Evolutionary conservation across 2,113 vertebrate genomes (phyloP), one percentile per base, ranked within the genome.

Genomic region (Conger conger): DNA sequence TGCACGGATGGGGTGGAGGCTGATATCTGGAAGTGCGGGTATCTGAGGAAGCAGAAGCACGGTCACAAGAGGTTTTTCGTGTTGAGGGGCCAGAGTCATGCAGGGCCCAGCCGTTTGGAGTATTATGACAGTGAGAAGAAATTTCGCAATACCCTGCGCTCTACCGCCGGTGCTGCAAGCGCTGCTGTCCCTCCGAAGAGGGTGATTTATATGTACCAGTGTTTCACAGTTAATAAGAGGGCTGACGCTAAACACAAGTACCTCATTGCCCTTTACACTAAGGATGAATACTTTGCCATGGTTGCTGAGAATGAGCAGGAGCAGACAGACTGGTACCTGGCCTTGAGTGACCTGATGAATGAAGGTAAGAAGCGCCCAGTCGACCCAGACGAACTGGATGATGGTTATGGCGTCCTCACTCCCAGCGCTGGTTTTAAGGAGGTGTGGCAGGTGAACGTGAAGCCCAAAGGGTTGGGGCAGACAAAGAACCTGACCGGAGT

Each of bases 61-160:
- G 95, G 96, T 23, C 95, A 96, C 91, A 92, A 95, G 86, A 94
- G 96, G 4, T 96, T 96, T 92, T 96, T 96, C 86, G 96, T 96
- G 18, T 92, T 96, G 86, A 93, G 94, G 85, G 91, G 93, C 1
- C 93, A 94, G 86, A 96, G 95, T 82, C 94, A 91, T 80, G 92
- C 94, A 87, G 95, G 92, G 76, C 95, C 95, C 0, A 95, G 95
- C 81, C 91, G 95, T 27, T 91, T 96, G 81, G 96, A 96, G 90
- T 96, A 96, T 91, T 96, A 96, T 76, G 95, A 96, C 90, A 96
- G 95, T 80, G 96, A 96, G 92, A 96, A 96, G 93, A 96, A 96
- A 93, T 96, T 95, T 93, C 94, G 95, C 79, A 94, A 93, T 90
- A 94, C 94, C 82, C 89, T 54, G 5, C 92, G 91, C 1, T 88